Base-by-base conservation (phyloP, 2,888 invertebrate genomes). In the Drosophila hamatofila region DNA sequence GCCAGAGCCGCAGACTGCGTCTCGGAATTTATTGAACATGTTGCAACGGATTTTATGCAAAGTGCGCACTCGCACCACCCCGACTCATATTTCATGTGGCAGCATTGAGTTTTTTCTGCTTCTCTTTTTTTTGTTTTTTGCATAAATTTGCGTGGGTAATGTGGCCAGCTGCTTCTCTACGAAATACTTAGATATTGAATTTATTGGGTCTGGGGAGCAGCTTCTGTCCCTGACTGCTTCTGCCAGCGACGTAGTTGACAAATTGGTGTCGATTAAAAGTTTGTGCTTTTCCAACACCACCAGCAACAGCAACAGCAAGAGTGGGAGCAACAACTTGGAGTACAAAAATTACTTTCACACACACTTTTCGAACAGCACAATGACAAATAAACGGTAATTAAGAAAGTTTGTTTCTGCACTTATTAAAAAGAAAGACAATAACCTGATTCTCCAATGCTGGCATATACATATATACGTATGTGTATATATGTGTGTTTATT, bases 1-100 rank as follows among this genome's bases (percentile, higher is more conserved):
- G 25, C 9, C n/a, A 21, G 46, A 12, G 35, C 33, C 60, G 41
- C 44, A 48, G 30, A 37, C 35, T 56, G 11, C 57, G n/a, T 12
- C 23, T 25, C 11, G 25, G 23, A 42, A 51, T 46, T 51, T 66
- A 72, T 67, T 64, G 67, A 72, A 75, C 65, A 81, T 73, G 80
- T 68, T 84, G 85, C 85, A 88, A 57, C 52, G 66, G 68, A 46
- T 74, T 69, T 72, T 88, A 82, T 88, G 84, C 81, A 84, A 72
- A 73, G 60, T 65, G 55, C 58, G 54, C 60, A 54, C 57, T 37
- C 21, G 48, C 60, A 49, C 57, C 57, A 41, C 18, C 49, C 39
- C 52, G 54, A 57, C 51, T 70, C 72, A 61, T 57, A 75, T 75
- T 72, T 71, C 79, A 65, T 46, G n/a, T n/a, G 37, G 25, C 14